A percentile compares a stretch with the other conserved stretches of the same genome.
Evolutionary conservation across 2,113 vertebrate genomes (phyloP).

Genomic region (Malaclemys terrapin): DNA sequence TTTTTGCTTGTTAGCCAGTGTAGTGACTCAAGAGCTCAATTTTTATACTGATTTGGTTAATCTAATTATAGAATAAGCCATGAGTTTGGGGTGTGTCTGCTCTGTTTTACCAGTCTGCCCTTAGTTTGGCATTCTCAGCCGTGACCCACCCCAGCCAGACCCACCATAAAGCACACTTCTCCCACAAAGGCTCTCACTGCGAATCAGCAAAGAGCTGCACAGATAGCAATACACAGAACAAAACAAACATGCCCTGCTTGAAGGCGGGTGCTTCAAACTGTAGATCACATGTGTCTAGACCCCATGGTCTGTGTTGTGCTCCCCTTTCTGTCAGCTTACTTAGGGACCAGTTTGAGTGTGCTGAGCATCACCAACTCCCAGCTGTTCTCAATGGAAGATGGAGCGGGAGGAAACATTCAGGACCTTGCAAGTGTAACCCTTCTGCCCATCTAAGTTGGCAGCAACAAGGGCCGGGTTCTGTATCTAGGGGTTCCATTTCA

Average conservation of each 20-base stretch:
- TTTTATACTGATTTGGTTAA: too few relatives aligned
- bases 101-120: too few relatives aligned
- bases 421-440: background rate
- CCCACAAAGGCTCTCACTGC: background rate
- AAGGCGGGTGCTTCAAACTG: background rate
- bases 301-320: background rate
- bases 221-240: background rate
- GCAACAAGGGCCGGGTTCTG: too few relatives aligned
- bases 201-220: rapidly evolving
- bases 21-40: too few relatives aligned
- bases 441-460: too few relatives aligned
- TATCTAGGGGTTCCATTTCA: too few relatives aligned
- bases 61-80: too few relatives aligned
- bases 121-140: too few relatives aligned
- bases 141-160: too few relatives aligned
- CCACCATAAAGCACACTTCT: background rate
- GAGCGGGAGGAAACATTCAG: background rate
- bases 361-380: background rate
- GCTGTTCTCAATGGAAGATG: background rate
- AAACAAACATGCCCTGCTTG: background rate
- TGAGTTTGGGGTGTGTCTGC: too few relatives aligned
- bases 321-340: background rate
- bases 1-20: too few relatives aligned
- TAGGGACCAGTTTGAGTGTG: background rate
- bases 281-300: rapidly evolving